These are phyloP conservation scores for Drosophila multiciliata DNA, from an alignment of 2,888 invertebrate species.

Conservation along the genomic window DNA sequence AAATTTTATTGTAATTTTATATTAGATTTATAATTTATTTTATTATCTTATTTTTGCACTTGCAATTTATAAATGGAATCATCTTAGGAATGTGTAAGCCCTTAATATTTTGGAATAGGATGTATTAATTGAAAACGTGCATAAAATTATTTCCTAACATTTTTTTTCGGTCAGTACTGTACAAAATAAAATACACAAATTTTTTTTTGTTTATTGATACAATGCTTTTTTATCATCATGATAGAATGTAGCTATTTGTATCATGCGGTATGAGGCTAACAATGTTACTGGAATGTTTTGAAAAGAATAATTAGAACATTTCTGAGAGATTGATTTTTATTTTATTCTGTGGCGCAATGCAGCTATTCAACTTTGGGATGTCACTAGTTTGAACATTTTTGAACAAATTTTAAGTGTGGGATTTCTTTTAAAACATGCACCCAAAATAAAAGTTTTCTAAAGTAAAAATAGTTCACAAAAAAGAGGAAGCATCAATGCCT, in stretches of 20 bases:
- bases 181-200: background rate
- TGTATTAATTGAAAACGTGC: slow-evolving; percentile 42
- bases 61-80: background rate
- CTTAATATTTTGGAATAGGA: slow-evolving; percentile 74
- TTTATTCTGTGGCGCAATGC: slow-evolving; percentile 22
- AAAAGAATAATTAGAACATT: background rate
- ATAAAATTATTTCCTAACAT: background rate
- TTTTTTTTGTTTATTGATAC: too few relatives aligned
- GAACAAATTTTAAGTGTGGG: slow-evolving; percentile 34
- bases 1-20: background rate
- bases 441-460: slow-evolving; percentile 24
- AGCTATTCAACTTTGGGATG: slow-evolving; percentile 12
- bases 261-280: too few relatives aligned
- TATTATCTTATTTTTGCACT: background rate
- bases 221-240: too few relatives aligned
- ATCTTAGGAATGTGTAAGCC: slow-evolving; percentile 29
- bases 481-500: slow-evolving; percentile 31
- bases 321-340: background rate
- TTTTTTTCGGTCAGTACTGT: slow-evolving; percentile 56
- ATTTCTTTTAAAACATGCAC: slow-evolving; percentile 21
- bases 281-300: background rate
- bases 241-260: too few relatives aligned
- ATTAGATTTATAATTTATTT: background rate
- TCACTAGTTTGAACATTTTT: slow-evolving; percentile 1
- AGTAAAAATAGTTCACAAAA: slow-evolving; percentile 10